Evolutionary conservation across 1,140 invertebrate species (phyloP), one percentile per base, ranked within the genome.

Genomic region (Himalopsyche phryganea): DNA sequence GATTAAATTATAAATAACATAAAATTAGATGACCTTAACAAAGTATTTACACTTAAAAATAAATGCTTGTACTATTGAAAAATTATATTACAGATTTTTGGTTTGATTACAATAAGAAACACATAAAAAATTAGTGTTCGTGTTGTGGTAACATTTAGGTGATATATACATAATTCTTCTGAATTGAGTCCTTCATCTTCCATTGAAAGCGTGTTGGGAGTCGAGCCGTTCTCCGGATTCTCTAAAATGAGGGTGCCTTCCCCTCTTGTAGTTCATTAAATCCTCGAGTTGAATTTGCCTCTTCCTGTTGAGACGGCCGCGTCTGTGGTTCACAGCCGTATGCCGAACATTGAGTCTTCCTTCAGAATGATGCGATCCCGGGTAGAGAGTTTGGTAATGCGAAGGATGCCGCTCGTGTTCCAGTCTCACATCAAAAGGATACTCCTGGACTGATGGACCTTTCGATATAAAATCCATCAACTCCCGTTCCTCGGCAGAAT

Each of bases 21-120:
- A 40, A 40, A 40, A 40, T 40, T 40, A 40, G 18, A 15, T 45
- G 7, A 17, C n/a, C 17, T 45, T 45, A 19, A 45, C 17, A 45
- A n/a, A 53, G 50, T 62, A 58, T 62, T 33, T 61, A 61, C 54
- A 61, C 53, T 56, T 61, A 61, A 58, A 60, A 57, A 53, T 62
- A 62, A 62, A 62, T 62, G 60, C 60, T 62, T 62, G 60, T 62
- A 62, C 60, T 62, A 50, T 62, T 35, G 42, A 54, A 48, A 62
- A 58, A 60, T 41, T 53, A 48, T 62, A 58, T 61, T 59, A 60
- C 60, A 58, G 42, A 62, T 62, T 58, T 62, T 62, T 62, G 60
- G 60, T 52, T 62, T 62, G 40, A 49, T 62, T 50, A 55, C 33
- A 46, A 55, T 54, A 58, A 53, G 20, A 56, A 53, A 47, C 40